Evolutionary conservation across 2,113 vertebrate species (phyloP).

Genomic region (Scolopax mira): DNA sequence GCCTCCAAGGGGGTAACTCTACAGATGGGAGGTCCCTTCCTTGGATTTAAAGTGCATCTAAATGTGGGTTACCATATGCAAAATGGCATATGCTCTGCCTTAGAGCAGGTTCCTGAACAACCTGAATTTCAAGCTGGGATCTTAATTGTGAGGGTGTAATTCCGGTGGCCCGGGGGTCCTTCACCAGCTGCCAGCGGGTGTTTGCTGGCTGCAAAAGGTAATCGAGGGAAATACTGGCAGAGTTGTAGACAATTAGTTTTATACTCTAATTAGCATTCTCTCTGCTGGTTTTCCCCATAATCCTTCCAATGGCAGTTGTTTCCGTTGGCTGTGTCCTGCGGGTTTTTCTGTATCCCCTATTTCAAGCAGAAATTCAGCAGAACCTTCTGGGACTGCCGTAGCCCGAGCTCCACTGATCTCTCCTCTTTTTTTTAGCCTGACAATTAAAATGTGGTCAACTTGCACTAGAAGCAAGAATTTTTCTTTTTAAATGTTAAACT

Average conservation of each 20-base stretch:
- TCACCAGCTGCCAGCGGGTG: background rate
- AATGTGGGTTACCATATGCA: background rate
- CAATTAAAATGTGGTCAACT: background rate
- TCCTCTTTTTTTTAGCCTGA: background rate
- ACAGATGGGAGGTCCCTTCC: background rate
- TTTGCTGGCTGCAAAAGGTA: background rate
- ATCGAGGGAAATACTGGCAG: background rate
- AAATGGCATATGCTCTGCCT: background rate
- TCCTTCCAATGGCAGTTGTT: background rate
- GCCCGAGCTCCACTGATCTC: background rate
- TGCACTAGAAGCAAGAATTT: background rate
- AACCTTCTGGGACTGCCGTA: accelerated
- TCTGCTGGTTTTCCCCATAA: background rate
- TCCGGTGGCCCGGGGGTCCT: background rate
- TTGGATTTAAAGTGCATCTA: background rate
- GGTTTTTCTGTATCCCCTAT: background rate
- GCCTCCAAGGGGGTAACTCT: too few species aligned
- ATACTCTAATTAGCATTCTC: background rate
- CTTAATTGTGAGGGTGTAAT: accelerated
- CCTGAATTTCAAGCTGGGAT: background rate
- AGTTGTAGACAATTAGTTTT: background rate
- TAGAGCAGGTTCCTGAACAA: background rate
- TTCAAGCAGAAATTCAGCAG: background rate
- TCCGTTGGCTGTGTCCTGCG: background rate
- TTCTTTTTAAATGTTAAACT: background rate